These are phyloP conservation scores for Crotalus tigris DNA, from an alignment of 2,113 vertebrate species.

Conservation along the genomic window DNA sequence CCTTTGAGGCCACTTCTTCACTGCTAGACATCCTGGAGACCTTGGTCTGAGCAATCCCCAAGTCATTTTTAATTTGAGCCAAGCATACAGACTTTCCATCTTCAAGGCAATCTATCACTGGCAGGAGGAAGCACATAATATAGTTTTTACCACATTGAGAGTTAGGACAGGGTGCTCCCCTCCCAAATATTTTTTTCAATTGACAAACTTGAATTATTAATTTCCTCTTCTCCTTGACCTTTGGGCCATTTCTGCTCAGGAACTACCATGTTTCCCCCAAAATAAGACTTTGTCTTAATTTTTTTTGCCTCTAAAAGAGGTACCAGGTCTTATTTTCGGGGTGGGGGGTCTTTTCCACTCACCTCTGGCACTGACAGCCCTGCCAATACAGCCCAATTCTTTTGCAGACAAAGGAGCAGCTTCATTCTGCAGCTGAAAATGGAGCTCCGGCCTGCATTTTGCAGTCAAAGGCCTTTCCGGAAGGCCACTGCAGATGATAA, in stretches of 20 bases:
- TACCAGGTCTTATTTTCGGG: too few species aligned
- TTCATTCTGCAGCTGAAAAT: too few species aligned
- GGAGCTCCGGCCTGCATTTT: too few species aligned
- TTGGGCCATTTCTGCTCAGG: neutral
- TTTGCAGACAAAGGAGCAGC: too few species aligned
- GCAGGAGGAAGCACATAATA: neutral
- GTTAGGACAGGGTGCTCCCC: neutral
- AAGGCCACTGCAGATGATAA: too few species aligned
- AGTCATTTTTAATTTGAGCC: neutral
- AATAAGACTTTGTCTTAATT: too few species aligned
- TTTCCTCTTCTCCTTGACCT: neutral
- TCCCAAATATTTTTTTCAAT: neutral
- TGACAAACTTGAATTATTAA: neutral
- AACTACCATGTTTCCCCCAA: too few species aligned
- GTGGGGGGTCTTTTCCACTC: too few species aligned
- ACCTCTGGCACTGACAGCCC: too few species aligned
- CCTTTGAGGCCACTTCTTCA: neutral
- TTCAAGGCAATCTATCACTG: neutral
- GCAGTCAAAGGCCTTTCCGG: too few species aligned
- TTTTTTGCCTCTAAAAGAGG: too few species aligned
- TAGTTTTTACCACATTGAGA: neutral
- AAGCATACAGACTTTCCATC: neutral
- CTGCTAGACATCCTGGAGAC: neutral
- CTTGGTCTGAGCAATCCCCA: neutral
- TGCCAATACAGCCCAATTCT: too few species aligned